Evolutionary conservation across 2,888 invertebrate genomes (phyloP), one percentile per base, ranked within the genome.

Genomic region (Dioctria linearis): DNA sequence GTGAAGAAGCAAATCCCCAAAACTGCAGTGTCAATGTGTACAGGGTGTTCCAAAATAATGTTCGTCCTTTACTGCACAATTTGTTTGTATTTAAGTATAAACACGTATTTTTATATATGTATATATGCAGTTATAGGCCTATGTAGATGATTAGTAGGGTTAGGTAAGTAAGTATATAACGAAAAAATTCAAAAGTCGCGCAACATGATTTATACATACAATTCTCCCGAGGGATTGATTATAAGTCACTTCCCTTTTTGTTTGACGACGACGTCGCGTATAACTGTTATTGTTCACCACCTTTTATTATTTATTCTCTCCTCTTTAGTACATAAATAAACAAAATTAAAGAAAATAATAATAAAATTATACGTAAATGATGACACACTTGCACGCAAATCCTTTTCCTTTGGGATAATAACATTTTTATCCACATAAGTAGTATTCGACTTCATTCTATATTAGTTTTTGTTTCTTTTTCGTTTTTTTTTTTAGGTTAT

Each of bases 281-380:
- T 57, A 73, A 73, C 73, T 73, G 73, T 73, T 73, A 73, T 73
- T 73, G 73, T 73, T 73, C 73, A 73, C 73, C 8, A 40, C 73
- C 25, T 25, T 25, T 54, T 73, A 73, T 73, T 73, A 57, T 57
- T 73, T 73, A 57, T 73, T n/a, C 69, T 61, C 25, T 25, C 25
- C 25, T 25, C 25, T 25, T 25, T 25, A 25, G 25, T 25, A 25
- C 25, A 25, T 25, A 25, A 25, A 25, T 25, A 25, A 25, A 25
- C 25, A 25, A 25, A 25, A 25, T 25, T 25, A 25, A 25, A 25
- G 25, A 25, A 25, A 25, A 25, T 25, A 25, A 25, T 25, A 25
- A 25, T 25, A 25, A 25, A 25, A 25, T 25, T 25, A 25, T 25
- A 25, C 0, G 25, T 25, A 25, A 25, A 25, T 25, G 25, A 25